Base-by-base conservation (phyloP, 2,797 vertebrate species). In the Oryzias sinensis region DNA sequence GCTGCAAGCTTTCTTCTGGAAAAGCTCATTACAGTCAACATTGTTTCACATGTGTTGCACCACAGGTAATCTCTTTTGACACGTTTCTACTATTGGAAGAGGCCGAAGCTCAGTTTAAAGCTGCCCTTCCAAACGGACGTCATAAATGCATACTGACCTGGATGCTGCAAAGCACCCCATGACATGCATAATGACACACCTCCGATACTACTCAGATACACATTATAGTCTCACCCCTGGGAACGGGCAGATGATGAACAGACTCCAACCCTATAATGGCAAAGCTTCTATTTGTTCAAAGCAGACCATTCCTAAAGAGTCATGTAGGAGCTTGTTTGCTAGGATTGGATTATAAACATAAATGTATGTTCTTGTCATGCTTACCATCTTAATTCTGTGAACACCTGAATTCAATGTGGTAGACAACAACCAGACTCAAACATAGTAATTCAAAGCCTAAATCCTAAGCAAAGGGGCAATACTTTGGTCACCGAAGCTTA, bases 11-110 rank as follows among this genome's bases (percentile, higher is more conserved):
- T 79, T 79, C 72, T 83, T 59, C 75, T 75, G 72, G 79, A 87
- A 86, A 86, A 81, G 73, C 87, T 88, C 53, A 82, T 88, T 85
- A 85, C 77, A 55, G 73, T 64, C 63, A 56, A 77, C 79, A 74
- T 76, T 85, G 86, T 77, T 81, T 79, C 77, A 76, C 79, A 66
- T 37, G 58, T 80, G 75, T 85, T 79, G 79, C 78, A 77, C 70
- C 79, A 73, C 56, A 74, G 60, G 73, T 84, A 83, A 89, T 83
- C 81, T 76, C 61, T 76, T 76, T 64, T 82, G 86, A 84, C 73
- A 77, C 65, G 65, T 72, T 70, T 70, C 54, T 56, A 49, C 71
- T 67, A 72, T 65, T 53, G 56, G 56, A 68, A 76, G 61, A 54
- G 62, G 57, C 29, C 56, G 43, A 53, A 53, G 62, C 79, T 85